A percentile compares a stretch with the other conserved stretches of the same genome.
Conservation (phyloP, 2,113 vertebrate genomes). For the Trinectes maculatus region DNA sequence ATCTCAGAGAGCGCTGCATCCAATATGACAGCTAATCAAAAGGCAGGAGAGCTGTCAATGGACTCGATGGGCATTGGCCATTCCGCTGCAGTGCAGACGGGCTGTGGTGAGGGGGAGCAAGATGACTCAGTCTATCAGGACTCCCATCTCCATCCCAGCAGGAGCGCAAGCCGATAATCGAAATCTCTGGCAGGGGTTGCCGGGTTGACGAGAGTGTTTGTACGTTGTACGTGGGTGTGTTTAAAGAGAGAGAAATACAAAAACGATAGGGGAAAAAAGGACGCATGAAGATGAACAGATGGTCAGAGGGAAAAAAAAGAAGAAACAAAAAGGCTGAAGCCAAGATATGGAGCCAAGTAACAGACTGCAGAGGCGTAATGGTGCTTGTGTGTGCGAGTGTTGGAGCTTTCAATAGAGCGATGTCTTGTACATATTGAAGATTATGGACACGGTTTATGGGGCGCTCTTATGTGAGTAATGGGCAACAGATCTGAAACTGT, state of each 20-base stretch:
- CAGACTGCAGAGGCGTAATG: conserved; percentile 13
- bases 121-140: conserved; percentile 54
- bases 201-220: conserved; percentile 49
- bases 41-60: conserved; percentile 40
- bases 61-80: conserved; percentile 45
- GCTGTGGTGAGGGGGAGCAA: conserved; percentile 29
- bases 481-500: conserved; percentile 15
- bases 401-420: conserved; percentile 10
- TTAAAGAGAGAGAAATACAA: conserved; percentile 20
- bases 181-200: conserved; percentile 64
- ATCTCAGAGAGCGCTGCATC: conserved; percentile 5
- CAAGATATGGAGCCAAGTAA: conserved; percentile 33
- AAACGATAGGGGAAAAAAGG: conserved; percentile 14
- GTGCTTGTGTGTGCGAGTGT: not conserved
- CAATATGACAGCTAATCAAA: conserved; percentile 60
- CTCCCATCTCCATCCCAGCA: conserved; percentile 61
- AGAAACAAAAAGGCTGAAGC: not conserved
- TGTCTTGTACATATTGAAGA: conserved; percentile 13
- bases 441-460: conserved; percentile 11
- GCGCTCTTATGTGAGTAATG: conserved; percentile 17
- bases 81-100: conserved; percentile 58
- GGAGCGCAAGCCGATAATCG: conserved; percentile 63
- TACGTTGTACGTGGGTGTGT: conserved; percentile 42
- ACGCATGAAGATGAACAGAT: not conserved
- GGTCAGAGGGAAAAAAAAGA: too few relatives aligned